These are phyloP conservation scores for Glyphotaelius pellucidus DNA, from an alignment of 2,888 invertebrate species.

Conservation along the genomic window DNA sequence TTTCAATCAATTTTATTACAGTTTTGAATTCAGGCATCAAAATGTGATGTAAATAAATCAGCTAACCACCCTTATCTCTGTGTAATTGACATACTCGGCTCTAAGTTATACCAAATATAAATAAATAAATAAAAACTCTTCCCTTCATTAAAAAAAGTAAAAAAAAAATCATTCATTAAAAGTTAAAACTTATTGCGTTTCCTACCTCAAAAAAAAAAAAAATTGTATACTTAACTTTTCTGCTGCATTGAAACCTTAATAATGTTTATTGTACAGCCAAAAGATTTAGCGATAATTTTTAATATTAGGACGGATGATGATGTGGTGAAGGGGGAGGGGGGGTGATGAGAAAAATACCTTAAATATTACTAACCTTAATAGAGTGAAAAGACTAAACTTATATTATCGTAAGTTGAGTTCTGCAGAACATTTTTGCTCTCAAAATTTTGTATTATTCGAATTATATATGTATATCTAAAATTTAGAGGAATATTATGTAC, in stretches of 20 bases:
- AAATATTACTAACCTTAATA: background rate
- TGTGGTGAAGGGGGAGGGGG: too few relatives aligned
- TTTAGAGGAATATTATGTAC: background rate
- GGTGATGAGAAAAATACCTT: background rate
- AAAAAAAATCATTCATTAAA: background rate
- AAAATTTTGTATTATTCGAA: background rate
- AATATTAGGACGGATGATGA: background rate
- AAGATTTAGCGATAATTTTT: background rate
- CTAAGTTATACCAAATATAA: background rate
- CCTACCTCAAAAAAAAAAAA: background rate
- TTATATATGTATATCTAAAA: background rate
- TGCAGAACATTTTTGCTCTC: background rate
- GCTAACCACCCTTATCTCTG: background rate
- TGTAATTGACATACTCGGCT: background rate
- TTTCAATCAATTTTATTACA: background rate
- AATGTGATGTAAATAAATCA: background rate
- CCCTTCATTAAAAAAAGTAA: background rate
- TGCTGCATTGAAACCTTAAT: background rate
- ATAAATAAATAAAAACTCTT: background rate
- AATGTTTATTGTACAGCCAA: background rate
- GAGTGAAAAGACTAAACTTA: background rate
- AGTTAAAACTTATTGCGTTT: background rate
- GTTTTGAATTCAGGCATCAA: background rate
- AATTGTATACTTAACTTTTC: background rate
- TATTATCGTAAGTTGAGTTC: background rate